These are phyloP conservation scores for Antitype chi DNA, from an alignment of 2,888 invertebrate genomes.

Conservation along the genomic window DNA sequence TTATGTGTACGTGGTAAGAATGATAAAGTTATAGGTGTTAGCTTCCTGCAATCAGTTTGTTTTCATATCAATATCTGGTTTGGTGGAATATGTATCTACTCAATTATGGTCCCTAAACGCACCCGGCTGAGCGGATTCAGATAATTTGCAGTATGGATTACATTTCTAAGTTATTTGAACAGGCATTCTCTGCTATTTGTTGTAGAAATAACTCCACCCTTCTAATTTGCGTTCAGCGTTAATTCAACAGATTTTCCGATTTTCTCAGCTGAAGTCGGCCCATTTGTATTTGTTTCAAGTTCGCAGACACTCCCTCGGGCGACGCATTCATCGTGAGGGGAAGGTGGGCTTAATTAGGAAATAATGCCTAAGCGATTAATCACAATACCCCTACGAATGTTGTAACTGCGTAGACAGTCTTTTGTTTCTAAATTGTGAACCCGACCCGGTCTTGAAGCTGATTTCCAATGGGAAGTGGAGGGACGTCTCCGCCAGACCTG, in stretches of 20 bases:
- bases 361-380: constrained; percentile 89
- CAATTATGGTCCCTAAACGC: constrained; percentile 40
- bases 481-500: constrained; percentile 85
- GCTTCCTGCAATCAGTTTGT: constrained; percentile 36
- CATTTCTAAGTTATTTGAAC: constrained; percentile 61
- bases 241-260: constrained; percentile 85
- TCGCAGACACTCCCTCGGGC: constrained; percentile 80
- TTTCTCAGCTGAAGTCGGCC: constrained; percentile 77
- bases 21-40: constrained; percentile 58
- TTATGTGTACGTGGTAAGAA: constrained; percentile 64
- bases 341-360: constrained; percentile 89
- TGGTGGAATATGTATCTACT: constrained; percentile 14
- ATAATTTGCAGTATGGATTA: constrained; percentile 62
- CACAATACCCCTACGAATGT: constrained; percentile 80
- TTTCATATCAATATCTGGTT: constrained; percentile 40
- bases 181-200: constrained; percentile 58
- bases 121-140: constrained; percentile 24
- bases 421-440: constrained; percentile 76
- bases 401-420: constrained; percentile 68
- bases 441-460: constrained; percentile 77
- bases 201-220: constrained; percentile 70
- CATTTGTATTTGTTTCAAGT: constrained; percentile 83
- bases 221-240: constrained; percentile 81
- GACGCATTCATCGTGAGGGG: constrained; percentile 80
- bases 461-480: constrained; percentile 84